Conservation (phyloP, 1,140 invertebrate genomes). For the Drosophila watanabei region DNA sequence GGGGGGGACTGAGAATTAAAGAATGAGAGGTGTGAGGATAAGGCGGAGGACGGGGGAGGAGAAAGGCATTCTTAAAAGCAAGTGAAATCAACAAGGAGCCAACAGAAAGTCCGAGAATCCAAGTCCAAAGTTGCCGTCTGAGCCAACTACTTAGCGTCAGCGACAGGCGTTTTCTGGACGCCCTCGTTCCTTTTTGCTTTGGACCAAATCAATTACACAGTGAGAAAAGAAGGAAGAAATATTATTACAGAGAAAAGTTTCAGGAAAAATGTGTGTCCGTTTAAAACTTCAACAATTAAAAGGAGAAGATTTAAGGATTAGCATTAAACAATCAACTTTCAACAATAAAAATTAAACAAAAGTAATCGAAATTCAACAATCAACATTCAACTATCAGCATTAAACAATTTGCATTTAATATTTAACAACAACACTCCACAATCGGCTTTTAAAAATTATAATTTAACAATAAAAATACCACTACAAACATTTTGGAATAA, state of each 20-base stretch:
- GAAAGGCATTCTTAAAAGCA: conserved; percentile 11
- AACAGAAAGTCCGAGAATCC: conserved; percentile 37
- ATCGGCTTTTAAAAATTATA: too few relatives aligned
- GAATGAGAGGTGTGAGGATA: not conserved
- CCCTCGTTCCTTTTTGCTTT: conserved; percentile 12
- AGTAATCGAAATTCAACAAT: not conserved
- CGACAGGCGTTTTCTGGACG: conserved; percentile 43
- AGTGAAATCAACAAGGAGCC: conserved; percentile 57
- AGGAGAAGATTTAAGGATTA: not conserved
- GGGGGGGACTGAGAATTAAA: conserved; percentile 1
- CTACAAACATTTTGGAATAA: not conserved
- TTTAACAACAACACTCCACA: not conserved
- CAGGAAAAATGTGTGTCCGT: not conserved
- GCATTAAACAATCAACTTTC: not conserved
- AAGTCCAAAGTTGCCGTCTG: conserved; percentile 59
- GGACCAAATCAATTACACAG: conserved; percentile 14
- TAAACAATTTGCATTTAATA: not conserved
- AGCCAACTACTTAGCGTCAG: conserved; percentile 79
- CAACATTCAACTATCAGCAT: not conserved
- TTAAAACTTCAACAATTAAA: not conserved
- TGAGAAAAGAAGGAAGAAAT: not conserved
- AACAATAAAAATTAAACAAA: not conserved
- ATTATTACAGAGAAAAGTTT: not conserved
- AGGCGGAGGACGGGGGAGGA: not conserved
- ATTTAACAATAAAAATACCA: too few relatives aligned